Evolutionary conservation across 2,888 invertebrate species (phyloP).

Genomic region (Lucinisca nassula): DNA sequence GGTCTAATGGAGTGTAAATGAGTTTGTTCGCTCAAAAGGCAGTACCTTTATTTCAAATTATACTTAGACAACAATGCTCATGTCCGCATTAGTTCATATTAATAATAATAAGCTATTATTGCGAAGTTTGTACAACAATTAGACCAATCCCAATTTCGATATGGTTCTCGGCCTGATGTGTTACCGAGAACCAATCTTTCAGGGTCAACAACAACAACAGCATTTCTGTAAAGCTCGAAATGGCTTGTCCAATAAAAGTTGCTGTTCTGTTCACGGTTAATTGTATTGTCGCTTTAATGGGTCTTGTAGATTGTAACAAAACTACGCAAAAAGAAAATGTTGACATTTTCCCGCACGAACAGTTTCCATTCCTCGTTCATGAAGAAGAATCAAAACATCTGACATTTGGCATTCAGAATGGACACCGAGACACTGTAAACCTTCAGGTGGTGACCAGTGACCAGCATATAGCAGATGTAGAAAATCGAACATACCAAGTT

Average conservation of each 20-base stretch:
- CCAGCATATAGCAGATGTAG: constrained; percentile 49
- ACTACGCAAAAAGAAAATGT: constrained; percentile 40
- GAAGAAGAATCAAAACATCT: constrained; percentile 63
- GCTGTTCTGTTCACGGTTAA: constrained; percentile 59
- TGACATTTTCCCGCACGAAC: constrained; percentile 36
- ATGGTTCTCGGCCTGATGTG: too few relatives aligned
- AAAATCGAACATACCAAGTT: constrained; percentile 27
- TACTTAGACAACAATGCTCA: too few relatives aligned
- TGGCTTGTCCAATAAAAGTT: constrained; percentile 68
- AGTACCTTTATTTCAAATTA: too few relatives aligned
- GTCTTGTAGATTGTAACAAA: constrained; percentile 58
- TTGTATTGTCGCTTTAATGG: constrained; percentile 43
- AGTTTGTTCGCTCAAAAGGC: too few relatives aligned
- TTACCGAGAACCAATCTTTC: too few relatives aligned
- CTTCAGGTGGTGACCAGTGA: constrained; percentile 50
- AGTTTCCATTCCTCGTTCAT: constrained; percentile 50
- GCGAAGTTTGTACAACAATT: too few relatives aligned
- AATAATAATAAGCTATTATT: too few relatives aligned
- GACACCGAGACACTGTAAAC: constrained; percentile 28
- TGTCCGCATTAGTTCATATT: too few relatives aligned
- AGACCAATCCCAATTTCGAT: too few relatives aligned
- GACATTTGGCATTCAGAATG: constrained; percentile 55
- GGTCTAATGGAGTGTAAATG: too few relatives aligned
- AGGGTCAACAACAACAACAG: too few relatives aligned
- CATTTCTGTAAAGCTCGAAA: neutral